A percentile compares a stretch with the other conserved stretches of the same genome.
phyloP scores from a whole-genome alignment of 2,113 vertebrate genomes.

The Caretta caretta region DNA sequence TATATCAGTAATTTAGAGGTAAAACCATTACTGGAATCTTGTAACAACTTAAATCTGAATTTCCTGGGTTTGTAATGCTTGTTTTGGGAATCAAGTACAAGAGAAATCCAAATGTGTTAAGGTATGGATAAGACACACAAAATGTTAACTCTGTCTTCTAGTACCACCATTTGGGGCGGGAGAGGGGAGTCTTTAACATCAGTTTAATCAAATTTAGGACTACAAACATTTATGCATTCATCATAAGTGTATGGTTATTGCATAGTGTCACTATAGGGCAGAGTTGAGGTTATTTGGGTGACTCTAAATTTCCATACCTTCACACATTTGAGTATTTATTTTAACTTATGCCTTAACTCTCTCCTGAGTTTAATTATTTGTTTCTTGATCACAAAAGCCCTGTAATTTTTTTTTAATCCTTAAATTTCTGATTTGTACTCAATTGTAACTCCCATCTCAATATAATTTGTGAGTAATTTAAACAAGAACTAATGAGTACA shows the following conservation, averaged over 20 bases:
- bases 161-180: background rate
- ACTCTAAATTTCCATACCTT: background rate
- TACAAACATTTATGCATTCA: background rate
- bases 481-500: background rate
- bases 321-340: background rate
- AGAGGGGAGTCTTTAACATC: background rate
- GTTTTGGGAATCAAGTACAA: background rate
- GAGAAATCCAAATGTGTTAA: background rate
- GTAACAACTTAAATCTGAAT: too few species aligned
- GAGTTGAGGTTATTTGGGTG: background rate
- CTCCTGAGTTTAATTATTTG: background rate
- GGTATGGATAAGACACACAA: background rate
- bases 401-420: background rate
- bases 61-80: too few species aligned
- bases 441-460: background rate
- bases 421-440: rapidly evolving
- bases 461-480: background rate
- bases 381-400: background rate
- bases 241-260: background rate
- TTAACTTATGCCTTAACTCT: background rate
- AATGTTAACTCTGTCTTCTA: background rate
- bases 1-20: rapidly evolving
- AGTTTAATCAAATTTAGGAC: background rate
- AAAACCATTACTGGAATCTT: background rate
- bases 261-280: background rate